Conservation (phyloP, 1,140 invertebrate genomes). For the Dendrolimus punctatus region DNA sequence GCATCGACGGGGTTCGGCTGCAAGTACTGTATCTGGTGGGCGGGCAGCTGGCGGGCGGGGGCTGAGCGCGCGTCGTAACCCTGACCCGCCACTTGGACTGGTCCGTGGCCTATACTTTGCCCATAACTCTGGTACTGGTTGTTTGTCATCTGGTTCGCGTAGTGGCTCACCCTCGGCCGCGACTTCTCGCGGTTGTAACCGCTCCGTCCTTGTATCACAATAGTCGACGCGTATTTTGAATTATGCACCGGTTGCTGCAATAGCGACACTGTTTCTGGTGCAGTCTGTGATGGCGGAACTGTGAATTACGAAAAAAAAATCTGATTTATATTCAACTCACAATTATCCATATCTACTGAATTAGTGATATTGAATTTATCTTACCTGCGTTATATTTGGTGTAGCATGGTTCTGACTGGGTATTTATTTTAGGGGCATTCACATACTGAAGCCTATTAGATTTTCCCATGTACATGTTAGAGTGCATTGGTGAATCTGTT, state of each 20-base stretch:
- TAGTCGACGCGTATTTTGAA: slow-evolving; percentile 46
- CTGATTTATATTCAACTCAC: not conserved
- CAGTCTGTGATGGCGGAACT: slow-evolving; percentile 55
- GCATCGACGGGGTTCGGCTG: slow-evolving; percentile 35
- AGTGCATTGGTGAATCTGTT: slow-evolving; percentile 33
- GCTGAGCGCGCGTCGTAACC: slow-evolving; percentile 24
- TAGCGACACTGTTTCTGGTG: slow-evolving; percentile 56
- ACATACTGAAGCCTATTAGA: slow-evolving; percentile 36
- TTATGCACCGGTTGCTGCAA: slow-evolving; percentile 56
- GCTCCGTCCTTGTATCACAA: slow-evolving; percentile 42
- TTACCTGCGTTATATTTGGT: slow-evolving; percentile 48
- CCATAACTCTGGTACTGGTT: slow-evolving; percentile 43
- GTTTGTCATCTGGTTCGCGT: slow-evolving; percentile 30
- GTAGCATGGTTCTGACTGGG: slow-evolving; percentile 36
- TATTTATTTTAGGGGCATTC: slow-evolving; percentile 35
- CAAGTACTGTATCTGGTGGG: slow-evolving; percentile 45
- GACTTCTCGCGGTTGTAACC: slow-evolving; percentile 45
- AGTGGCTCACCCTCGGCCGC: slow-evolving; percentile 39
- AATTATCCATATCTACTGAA: not conserved
- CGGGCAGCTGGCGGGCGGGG: slow-evolving; percentile 21
- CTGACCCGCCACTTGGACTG: slow-evolving; percentile 15
- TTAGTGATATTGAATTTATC: slow-evolving; percentile 7
- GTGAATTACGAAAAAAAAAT: not conserved
- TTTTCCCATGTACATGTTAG: slow-evolving; percentile 32
- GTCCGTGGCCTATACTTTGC: slow-evolving; percentile 22